Conservation (phyloP, 2,113 vertebrate species). For the Pygoscelis adeliae region DNA sequence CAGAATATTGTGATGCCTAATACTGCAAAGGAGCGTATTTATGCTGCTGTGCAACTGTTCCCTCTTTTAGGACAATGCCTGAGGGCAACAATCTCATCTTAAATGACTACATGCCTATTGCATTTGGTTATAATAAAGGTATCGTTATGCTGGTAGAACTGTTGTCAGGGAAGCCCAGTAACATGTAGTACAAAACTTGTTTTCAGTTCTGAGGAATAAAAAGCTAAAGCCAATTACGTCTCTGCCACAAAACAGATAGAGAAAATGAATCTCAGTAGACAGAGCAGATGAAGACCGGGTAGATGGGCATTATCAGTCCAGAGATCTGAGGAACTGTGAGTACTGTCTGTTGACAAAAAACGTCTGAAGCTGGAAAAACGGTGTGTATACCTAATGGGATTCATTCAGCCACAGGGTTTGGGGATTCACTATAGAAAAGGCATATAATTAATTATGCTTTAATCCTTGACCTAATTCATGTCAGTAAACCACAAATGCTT, state of each 20-base stretch:
- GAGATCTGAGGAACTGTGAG: not conserved
- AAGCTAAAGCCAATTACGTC: not conserved
- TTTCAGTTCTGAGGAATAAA: not conserved
- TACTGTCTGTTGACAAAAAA: not conserved
- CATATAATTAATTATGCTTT: constrained; percentile 48
- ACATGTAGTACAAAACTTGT: not conserved
- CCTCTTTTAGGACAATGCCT: not conserved
- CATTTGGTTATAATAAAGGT: not conserved
- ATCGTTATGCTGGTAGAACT: not conserved
- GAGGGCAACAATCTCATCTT: not conserved
- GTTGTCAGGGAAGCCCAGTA: not conserved
- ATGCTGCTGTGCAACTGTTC: not conserved
- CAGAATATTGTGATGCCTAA: not conserved
- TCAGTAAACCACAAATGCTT: constrained; percentile 23
- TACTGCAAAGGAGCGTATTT: not conserved
- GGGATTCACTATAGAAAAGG: constrained; percentile 3
- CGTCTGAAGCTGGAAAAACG: not conserved
- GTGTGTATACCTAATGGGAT: not conserved
- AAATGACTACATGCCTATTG: not conserved
- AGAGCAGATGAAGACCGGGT: not conserved
- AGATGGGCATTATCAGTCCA: not conserved
- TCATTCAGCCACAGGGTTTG: not conserved
- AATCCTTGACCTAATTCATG: constrained; percentile 54
- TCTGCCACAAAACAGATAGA: not conserved
- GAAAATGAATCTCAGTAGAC: not conserved